phyloP scores from a whole-genome alignment of 92 coral and sea anemone species.

The Actinernus sp. region DNA sequence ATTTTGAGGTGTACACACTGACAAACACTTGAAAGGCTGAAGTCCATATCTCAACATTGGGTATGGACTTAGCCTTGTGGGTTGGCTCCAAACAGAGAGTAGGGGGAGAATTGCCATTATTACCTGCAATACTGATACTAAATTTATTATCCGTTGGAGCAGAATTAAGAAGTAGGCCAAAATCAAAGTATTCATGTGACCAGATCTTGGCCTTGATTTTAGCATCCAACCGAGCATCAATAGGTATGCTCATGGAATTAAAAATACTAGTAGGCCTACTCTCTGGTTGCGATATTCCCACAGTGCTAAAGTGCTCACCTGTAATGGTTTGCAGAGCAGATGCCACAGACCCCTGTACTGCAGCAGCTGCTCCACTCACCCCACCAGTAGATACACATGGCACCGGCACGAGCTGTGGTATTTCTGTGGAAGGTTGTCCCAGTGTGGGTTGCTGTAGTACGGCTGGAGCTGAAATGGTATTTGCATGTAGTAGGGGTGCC shows the following conservation, averaged over 20 bases:
- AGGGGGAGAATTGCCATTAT: constrained; percentile 1
- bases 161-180: neutral
- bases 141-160: constrained; percentile 2
- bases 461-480: no score
- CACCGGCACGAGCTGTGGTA: neutral
- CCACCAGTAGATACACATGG: neutral
- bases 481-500: no score
- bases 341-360: constrained; percentile 3
- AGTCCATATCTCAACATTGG: constrained; percentile 14
- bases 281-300: neutral
- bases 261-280: neutral
- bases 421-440: neutral
- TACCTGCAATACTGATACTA: neutral
- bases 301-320: neutral
- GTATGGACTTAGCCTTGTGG: constrained; percentile 17
- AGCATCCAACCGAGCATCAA: neutral
- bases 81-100: constrained; percentile 35
- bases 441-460: neutral
- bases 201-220: neutral
- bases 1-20: constrained; percentile 5
- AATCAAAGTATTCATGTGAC: neutral
- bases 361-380: neutral
- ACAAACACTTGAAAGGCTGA: constrained; percentile 36
- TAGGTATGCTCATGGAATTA: neutral
- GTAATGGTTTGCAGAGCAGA: neutral